Evolutionary conservation across 1,140 invertebrate genomes (phyloP).

Genomic region (Zaprionus camerounensis): DNA sequence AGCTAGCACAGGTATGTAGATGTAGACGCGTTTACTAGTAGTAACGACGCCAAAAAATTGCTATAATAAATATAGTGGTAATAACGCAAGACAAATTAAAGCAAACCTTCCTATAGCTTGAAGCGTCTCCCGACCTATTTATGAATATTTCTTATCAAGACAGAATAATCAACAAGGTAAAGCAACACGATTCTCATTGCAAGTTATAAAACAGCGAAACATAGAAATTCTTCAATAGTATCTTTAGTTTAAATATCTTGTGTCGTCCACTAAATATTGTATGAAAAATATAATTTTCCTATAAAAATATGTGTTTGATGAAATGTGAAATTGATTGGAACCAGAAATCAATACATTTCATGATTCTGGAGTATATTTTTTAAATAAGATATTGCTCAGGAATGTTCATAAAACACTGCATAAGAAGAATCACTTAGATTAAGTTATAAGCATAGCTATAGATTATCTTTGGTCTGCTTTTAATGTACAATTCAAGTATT

Average conservation of each 20-base stretch:
- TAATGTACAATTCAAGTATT: background rate
- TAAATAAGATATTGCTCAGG: no score
- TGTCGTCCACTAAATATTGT: background rate
- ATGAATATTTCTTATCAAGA: conserved; percentile 14
- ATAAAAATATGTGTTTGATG: background rate
- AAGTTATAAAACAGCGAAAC: background rate
- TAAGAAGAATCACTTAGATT: background rate
- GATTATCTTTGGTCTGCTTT: background rate
- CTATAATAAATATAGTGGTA: background rate
- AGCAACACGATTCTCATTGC: background rate
- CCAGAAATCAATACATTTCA: background rate
- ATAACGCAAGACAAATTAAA: conserved; percentile 10
- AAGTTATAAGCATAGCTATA: background rate
- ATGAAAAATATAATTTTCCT: background rate
- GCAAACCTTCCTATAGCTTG: conserved; percentile 12
- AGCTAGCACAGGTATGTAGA: conserved; percentile 92
- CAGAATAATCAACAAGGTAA: conserved; percentile 5
- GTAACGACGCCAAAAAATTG: background rate
- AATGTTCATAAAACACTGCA: no score
- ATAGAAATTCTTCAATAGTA: background rate
- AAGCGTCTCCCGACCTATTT: conserved; percentile 4
- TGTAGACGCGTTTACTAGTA: background rate
- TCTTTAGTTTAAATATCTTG: background rate
- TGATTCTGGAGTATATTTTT: no score
- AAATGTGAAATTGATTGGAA: background rate